These are phyloP conservation scores for Danaus chrysippus DNA, from an alignment of 2,888 invertebrate species.

Conservation along the genomic window DNA sequence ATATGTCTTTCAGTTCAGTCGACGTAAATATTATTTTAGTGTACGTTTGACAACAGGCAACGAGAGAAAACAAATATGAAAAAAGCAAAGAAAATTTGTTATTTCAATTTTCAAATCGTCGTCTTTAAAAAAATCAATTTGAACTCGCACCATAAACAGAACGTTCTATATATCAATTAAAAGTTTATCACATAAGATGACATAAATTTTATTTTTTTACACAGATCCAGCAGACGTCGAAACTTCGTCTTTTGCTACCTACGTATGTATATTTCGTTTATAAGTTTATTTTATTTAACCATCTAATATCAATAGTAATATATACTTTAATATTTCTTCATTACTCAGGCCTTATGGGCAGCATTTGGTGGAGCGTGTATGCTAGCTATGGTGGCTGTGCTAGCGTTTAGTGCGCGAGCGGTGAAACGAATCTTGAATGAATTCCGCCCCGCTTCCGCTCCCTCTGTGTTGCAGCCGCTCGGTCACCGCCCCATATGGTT, in stretches of 20 bases:
- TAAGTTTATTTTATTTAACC: neutral
- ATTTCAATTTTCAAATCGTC: too few relatives aligned
- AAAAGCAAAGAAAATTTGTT: too few relatives aligned
- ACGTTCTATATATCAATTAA: too few relatives aligned
- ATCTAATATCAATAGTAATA: too few relatives aligned
- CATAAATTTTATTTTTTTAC: conserved; percentile 27
- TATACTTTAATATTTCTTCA: too few relatives aligned
- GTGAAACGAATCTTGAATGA: conserved; percentile 56
- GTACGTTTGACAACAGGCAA: too few relatives aligned
- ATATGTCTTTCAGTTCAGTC: too few relatives aligned
- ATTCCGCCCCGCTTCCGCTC: conserved; percentile 53
- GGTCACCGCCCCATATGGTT: conserved; percentile 58
- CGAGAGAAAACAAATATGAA: too few relatives aligned
- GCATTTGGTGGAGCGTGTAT: conserved; percentile 53
- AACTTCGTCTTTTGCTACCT: conserved; percentile 44
- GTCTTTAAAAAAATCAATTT: too few relatives aligned
- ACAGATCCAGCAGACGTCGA: conserved; percentile 52
- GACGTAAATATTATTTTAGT: too few relatives aligned
- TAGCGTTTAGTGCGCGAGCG: conserved; percentile 50
- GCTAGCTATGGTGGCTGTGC: conserved; percentile 44
- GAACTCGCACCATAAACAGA: too few relatives aligned
- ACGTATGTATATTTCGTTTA: conserved; percentile 48
- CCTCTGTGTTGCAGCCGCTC: conserved; percentile 54
- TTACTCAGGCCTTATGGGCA: conserved; percentile 52
- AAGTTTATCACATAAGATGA: neutral